phyloP scores from a whole-genome alignment of 2,797 vertebrate genomes.

The Pipistrellus pygmaeus region DNA sequence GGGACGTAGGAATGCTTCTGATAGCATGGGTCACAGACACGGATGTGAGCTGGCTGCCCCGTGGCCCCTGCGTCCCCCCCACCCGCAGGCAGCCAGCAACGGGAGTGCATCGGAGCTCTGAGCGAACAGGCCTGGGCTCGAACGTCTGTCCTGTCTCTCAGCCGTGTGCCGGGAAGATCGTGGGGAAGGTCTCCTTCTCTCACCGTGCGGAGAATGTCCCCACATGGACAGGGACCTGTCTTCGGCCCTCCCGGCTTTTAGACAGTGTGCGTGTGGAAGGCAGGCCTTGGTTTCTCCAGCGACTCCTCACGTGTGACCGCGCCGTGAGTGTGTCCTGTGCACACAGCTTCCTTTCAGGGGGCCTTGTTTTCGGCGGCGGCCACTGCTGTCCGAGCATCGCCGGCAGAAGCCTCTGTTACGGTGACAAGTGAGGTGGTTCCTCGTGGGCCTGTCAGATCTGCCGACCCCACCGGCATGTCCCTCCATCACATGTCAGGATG shows the following conservation, averaged over 20 bases:
- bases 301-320: not conserved
- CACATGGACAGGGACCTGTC: not conserved
- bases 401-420: not conserved
- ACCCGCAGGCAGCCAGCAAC: not conserved
- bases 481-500: not conserved
- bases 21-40: not conserved
- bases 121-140: not conserved
- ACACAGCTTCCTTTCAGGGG: not conserved
- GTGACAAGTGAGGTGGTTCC: not conserved
- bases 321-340: not conserved
- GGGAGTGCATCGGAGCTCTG: not conserved
- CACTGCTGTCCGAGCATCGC: fast-evolving
- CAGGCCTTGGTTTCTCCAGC: not conserved
- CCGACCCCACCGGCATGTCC: not conserved
- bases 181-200: not conserved
- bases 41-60: not conserved
- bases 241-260: not conserved
- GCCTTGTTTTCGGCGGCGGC: not conserved
- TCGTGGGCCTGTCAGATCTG: not conserved
- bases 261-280: not conserved
- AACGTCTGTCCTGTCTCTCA: not conserved
- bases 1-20: not conserved
- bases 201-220: not conserved
- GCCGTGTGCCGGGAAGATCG: no score
- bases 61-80: fast-evolving